Conservation (phyloP, 2,888 invertebrate genomes). For the Ischnus inquisitorius region DNA sequence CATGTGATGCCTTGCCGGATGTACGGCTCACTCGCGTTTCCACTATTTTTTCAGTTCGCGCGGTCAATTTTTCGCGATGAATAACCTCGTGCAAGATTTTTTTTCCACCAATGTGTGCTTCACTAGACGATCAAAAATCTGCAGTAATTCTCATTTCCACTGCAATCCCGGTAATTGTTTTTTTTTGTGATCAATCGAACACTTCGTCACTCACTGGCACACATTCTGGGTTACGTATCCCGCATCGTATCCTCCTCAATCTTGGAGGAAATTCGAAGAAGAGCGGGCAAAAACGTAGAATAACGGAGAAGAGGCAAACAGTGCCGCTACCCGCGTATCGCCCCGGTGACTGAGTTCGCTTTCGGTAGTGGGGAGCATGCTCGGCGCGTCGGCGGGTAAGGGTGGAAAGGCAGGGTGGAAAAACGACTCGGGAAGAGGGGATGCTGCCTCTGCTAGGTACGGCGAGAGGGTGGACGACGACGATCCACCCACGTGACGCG, state of each 20-base stretch:
- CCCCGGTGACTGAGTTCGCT: slow-evolving; percentile 82
- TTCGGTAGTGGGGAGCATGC: slow-evolving; percentile 73
- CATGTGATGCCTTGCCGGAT: slow-evolving; percentile 42
- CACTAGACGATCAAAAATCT: slow-evolving; percentile 3
- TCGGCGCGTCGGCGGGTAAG: slow-evolving; percentile 75
- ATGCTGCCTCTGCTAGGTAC: slow-evolving; percentile 64
- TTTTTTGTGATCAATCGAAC: slow-evolving; percentile 7
- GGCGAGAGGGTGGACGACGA: slow-evolving; percentile 76
- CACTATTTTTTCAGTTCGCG: not conserved
- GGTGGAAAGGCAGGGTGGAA: slow-evolving; percentile 69
- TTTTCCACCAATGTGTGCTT: not conserved
- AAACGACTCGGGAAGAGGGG: slow-evolving; percentile 65
- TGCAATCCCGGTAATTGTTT: not conserved
- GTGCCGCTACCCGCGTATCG: slow-evolving; percentile 82
- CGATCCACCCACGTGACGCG: slow-evolving; percentile 82
- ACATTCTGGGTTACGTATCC: slow-evolving; percentile 4
- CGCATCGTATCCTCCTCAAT: slow-evolving; percentile 40
- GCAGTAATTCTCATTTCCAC: not conserved
- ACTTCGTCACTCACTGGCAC: slow-evolving; percentile 23
- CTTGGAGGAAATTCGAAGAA: slow-evolving; percentile 4
- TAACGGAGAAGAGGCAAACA: slow-evolving; percentile 63
- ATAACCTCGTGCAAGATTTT: not conserved
- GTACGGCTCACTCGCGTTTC: not conserved
- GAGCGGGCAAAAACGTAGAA: slow-evolving; percentile 39
- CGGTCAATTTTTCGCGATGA: not conserved